Evolutionary conservation across 1,140 invertebrate genomes (phyloP).

Genomic region (Planococcus citri): DNA sequence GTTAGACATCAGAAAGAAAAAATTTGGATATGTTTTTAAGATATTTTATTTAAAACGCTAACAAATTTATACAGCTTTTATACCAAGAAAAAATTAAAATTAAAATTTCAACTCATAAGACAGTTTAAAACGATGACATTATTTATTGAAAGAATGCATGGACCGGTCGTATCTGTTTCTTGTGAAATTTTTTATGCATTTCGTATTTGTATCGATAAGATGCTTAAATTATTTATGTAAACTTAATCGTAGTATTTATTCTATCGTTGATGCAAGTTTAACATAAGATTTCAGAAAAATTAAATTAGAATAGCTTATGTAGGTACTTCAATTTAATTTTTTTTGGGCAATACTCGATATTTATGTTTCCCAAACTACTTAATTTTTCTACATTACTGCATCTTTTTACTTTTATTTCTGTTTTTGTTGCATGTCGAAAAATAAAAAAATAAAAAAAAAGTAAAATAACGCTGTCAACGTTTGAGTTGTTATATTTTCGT

Average conservation of each 20-base stretch:
- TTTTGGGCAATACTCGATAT: not conserved
- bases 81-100: not conserved
- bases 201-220: not conserved
- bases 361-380: not conserved
- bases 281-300: not conserved
- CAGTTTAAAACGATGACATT: conserved; percentile 1
- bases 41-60: not conserved
- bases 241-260: not conserved
- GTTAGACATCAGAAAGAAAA: not conserved
- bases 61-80: not conserved
- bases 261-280: not conserved
- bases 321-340: not conserved
- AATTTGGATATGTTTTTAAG: conserved; percentile 1
- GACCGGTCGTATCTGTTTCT: conserved; percentile 11
- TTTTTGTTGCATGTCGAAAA: conserved; percentile 13
- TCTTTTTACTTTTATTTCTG: conserved; percentile 2
- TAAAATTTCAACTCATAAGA: not conserved
- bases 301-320: not conserved
- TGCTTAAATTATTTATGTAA: conserved; percentile 3
- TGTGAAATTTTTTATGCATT: conserved; percentile 5
- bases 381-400: not conserved
- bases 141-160: not conserved
- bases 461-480: not conserved
- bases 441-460: not conserved
- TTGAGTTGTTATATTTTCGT: not conserved